Base-by-base conservation (phyloP, 2,113 vertebrate genomes). In the Phainopepla nitens region DNA sequence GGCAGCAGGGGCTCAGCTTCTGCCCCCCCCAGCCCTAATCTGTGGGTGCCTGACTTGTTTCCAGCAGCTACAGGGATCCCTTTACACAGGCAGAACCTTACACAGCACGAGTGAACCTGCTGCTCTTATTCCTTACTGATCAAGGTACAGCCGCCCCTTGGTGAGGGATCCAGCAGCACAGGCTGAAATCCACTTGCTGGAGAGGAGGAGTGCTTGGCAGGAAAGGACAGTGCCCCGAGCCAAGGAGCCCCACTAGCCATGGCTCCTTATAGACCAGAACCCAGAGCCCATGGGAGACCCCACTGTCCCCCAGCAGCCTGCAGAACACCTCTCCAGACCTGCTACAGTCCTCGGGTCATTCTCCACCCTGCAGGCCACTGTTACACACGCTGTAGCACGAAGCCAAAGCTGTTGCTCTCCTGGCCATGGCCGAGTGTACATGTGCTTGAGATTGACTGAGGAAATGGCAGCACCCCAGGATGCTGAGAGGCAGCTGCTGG, bases 1-100 rank as follows among this genome's bases (percentile, higher is more conserved):
- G 41, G 49, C 60, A 42, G 56, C 39, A 7, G 13, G 39, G n/a
- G 31, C 65, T 71, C 88, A 27, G 81, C 64, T 44, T 11, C 84
- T 6, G 2, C 2, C 10, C 62, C 39, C 39, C 66, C 58, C 45
- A 53, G 0, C 42, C 60, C 51, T 7, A 19, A 21, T 15, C 56
- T 8, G 28, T 1, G 29, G n/a, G 54, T 29, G 35, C 50, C 45
- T 10, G 13, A 15, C 17, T 13, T 42, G 15, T 22, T 50, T 49
- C 54, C 29, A 12, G 6, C 0, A 0, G 57, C 71, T 18, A 2
- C 1, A 15, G 73, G 9, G 60, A 29, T 33, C 45, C 29, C n/a
- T 49, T 53, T 22, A 36, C 3, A 1, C 3, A 10, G 49, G 18
- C 71, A 45, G 50, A 81, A 47, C 3, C 5, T 35, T 7, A 20